Evolutionary conservation across 1,140 invertebrate species (phyloP), one percentile per base, ranked within the genome.

Genomic region (Aphis craccivora): DNA sequence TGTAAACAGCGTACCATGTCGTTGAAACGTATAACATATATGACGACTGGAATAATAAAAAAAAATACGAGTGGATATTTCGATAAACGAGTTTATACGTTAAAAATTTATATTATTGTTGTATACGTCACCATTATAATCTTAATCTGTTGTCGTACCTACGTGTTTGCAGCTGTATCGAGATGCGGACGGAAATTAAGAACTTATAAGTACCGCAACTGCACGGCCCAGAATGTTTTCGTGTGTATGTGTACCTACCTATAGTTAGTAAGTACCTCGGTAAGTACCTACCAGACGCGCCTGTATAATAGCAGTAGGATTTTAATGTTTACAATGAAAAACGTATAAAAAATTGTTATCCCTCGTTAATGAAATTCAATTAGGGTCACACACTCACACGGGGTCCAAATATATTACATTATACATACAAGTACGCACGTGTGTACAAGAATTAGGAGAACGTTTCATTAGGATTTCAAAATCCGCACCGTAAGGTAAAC

Each of bases 351-450:
- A 88, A 45, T 18, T 51, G 22, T 53, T 88, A 60, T 40, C 53
- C 88, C 37, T 90, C 51, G 53, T 60, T 43, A 90, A 90, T 60
- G 37, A 90, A 90, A 89, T 53, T 53, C 51, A 90, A 90, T 90
- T 55, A 90, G 35, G 53, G 88, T 90, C 23, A 25, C n/a, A 4
- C n/a, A 37, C 53, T 90, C 23, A 25, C n/a, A 4, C n/a, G 88
- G 23, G 51, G n/a, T 88, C 35, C 22, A 20, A 83, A 83, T 67
- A 67, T 67, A 67, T n/a, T 2, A 37, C 6, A 83, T 35, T 5
- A 87, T 40, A 23, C 81, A 88, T 18, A 67, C 9, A 25, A 25
- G 23, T 30, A 67, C 60, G 11, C 60, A n/a, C 25, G 23, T 30
- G 9, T 67, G 0, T n/a, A 67, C 60, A 67, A 30, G 11, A 67